Base-by-base conservation (phyloP, 2,797 vertebrate species). In the Mormyrus proboscirostris region DNA sequence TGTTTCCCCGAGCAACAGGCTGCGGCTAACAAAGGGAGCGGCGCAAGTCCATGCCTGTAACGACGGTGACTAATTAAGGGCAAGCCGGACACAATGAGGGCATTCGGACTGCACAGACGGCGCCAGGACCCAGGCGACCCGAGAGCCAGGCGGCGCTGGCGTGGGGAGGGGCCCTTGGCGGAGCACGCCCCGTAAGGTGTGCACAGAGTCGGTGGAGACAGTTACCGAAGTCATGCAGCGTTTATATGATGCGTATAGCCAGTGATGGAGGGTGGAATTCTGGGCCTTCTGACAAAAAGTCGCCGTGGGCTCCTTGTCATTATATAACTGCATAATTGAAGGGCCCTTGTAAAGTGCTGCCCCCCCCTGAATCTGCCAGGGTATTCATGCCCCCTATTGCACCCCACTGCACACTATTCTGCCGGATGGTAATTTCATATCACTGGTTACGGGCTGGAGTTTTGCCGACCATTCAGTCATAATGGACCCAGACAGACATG, bases 1-100 rank as follows among this genome's bases (percentile, higher is more conserved):
- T 90, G 93, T 94, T 94, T 92, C 94, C 92, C 92, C 4, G 88
- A 94, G 94, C 94, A 95, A 95, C 94, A 95, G 94, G 94, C 95
- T 91, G 93, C 91, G 91, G 91, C 94, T 93, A 94, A 93, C 89
- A 76, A 92, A 92, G 93, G 91, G 90, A 91, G 91, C 83, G 91
- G 89, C 91, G 92, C 93, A 93, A 93, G 93, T 92, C 87, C 89
- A 90, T 87, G 91, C 93, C 94, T 92, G 90, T 92, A 91, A 93
- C 93, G 93, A 94, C 93, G 92, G 4, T 29, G 12, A 25, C 94
- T 94, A 95, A 95, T 95, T 95, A 95, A 92, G 91, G 92, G 90
- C 14, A 82, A 92, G 94, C 93, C 93, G 94, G 95, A 94, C 94
- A 94, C 92, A 92, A 91, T 90, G 91, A 2, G 91, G 89, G 90